Evolutionary conservation across 2,113 vertebrate species (phyloP).

Genomic region (Tachysurus vachellii): DNA sequence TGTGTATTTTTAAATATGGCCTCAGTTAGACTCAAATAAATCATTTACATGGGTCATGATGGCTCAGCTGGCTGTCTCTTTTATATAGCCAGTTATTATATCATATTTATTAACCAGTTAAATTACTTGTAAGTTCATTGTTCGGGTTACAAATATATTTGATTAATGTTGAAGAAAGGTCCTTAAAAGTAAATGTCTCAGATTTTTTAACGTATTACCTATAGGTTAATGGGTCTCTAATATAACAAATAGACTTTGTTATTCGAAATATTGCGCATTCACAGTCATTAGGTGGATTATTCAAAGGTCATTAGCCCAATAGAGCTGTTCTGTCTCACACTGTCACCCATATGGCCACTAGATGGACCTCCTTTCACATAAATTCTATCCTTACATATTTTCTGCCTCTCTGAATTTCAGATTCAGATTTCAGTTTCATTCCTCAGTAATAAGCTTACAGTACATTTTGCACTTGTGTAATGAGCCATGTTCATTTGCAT

Average conservation of each 20-base stretch:
- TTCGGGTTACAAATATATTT: not conserved
- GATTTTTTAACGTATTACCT: too few relatives aligned
- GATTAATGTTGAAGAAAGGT: not conserved
- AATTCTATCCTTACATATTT: constrained; percentile 44
- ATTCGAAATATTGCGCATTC: not conserved
- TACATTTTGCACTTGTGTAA: not conserved
- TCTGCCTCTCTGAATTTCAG: not conserved
- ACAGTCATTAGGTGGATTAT: not conserved
- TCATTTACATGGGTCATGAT: not conserved
- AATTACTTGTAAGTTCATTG: not conserved
- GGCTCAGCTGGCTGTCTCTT: not conserved
- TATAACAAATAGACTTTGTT: not conserved
- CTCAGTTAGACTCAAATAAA: constrained; percentile 7
- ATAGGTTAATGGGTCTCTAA: not conserved
- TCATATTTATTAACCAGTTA: not conserved
- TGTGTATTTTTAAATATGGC: constrained; percentile 41
- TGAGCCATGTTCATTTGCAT: not conserved
- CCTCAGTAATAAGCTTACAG: not conserved
- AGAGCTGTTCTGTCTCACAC: not conserved
- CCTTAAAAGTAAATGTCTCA: not conserved
- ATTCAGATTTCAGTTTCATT: not conserved
- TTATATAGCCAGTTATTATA: not conserved
- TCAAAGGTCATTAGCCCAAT: not conserved
- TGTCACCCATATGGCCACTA: constrained; percentile 64
- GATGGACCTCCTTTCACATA: constrained; percentile 69